phyloP scores from a whole-genome alignment of 1,140 invertebrate species.

The Sogatella furcifera region DNA sequence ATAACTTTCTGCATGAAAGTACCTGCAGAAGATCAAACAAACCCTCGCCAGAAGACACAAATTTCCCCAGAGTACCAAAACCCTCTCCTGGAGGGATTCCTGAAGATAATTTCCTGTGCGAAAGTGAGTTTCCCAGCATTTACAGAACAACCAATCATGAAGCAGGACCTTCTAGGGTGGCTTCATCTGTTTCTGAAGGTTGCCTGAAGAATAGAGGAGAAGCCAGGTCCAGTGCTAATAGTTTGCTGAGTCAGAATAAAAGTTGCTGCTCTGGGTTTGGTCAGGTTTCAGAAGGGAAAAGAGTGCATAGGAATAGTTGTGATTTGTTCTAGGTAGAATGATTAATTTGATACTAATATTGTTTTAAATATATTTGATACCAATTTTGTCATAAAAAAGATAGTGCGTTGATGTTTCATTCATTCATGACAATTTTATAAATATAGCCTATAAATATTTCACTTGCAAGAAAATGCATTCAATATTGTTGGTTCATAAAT shows the following conservation, averaged over 20 bases:
- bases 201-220: constrained; percentile 16
- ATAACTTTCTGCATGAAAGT: background rate
- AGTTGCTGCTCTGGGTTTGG: constrained; percentile 36
- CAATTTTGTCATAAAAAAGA: too few species aligned
- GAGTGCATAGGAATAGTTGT: constrained; percentile 30
- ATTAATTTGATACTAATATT: too few species aligned
- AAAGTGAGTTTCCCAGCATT: background rate
- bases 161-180: constrained; percentile 20
- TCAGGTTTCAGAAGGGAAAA: constrained; percentile 31
- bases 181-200: constrained; percentile 12
- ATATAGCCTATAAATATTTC: too few species aligned
- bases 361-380: too few species aligned
- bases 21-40: background rate
- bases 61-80: background rate
- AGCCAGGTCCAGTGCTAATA: constrained; percentile 24
- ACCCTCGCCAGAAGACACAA: background rate
- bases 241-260: constrained; percentile 27
- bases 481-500: too few species aligned
- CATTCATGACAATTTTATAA: too few species aligned
- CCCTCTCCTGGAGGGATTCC: background rate
- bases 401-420: too few species aligned
- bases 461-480: too few species aligned
- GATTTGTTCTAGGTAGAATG: constrained; percentile 15
- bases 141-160: constrained; percentile 7
- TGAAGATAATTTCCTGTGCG: background rate